A percentile compares a stretch with the other conserved stretches of the same genome.
phyloP scores from a whole-genome alignment of 92 coral and sea anemone species.

The Pocillopora meandrina region DNA sequence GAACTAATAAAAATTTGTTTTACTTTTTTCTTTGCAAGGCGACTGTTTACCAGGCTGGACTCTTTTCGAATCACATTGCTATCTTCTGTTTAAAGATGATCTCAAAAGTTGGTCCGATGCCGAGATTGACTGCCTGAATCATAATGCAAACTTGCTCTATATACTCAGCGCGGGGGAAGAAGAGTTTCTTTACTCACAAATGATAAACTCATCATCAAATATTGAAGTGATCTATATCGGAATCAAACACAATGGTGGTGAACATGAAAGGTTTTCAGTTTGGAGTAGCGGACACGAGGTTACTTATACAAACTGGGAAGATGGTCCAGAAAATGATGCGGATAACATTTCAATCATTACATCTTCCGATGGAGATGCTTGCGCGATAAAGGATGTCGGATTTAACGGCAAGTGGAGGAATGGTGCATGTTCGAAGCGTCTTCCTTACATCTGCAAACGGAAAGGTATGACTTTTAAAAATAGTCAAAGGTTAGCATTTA shows the following conservation, averaged over 20 bases:
- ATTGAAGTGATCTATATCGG: conserved; percentile 9
- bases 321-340: not conserved
- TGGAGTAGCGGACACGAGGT: conserved; percentile 15
- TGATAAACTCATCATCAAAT: not conserved
- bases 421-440: conserved; percentile 1
- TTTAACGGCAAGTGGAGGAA: conserved; percentile 37
- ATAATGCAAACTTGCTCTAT: conserved; percentile 16
- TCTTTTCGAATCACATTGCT: conserved; percentile 16
- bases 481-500: too few relatives aligned
- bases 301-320: conserved; percentile 25
- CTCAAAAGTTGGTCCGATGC: conserved; percentile 15
- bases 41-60: conserved; percentile 31
- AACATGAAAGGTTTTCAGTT: not conserved
- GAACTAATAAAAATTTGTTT: not conserved
- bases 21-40: not conserved
- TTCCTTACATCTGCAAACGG: conserved; percentile 45
- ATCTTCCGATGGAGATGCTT: conserved; percentile 13
- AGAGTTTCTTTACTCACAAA: conserved; percentile 14
- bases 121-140: conserved; percentile 17
- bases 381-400: conserved; percentile 25
- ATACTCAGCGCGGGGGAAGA: conserved; percentile 16
- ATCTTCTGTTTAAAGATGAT: not conserved
- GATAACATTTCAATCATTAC: too few relatives aligned
- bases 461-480: conserved; percentile 3
- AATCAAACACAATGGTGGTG: not conserved